Evolutionary conservation across 2,888 invertebrate species (phyloP).

Genomic region (Stegophylla sp.): DNA sequence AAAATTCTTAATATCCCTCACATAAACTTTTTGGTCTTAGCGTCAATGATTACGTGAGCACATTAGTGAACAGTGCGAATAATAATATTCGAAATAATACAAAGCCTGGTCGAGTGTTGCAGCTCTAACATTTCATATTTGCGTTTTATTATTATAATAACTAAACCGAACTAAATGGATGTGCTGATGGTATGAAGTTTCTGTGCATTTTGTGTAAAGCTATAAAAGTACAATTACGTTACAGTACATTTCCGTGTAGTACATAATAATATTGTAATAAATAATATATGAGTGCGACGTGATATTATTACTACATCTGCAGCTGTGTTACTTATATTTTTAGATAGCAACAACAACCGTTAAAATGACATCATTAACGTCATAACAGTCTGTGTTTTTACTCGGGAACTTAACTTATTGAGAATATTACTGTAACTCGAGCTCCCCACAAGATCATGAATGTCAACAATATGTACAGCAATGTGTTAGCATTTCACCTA

Average conservation of each 20-base stretch:
- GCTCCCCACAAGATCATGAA: background rate
- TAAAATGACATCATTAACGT: background rate
- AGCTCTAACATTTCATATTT: background rate
- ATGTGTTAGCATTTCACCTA: no score
- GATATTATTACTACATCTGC: background rate
- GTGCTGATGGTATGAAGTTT: constrained; percentile 15
- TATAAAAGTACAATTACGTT: constrained; percentile 7
- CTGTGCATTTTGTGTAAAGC: constrained; percentile 50
- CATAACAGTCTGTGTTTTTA: background rate
- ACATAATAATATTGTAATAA: background rate
- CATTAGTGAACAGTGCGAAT: background rate
- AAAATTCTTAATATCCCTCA: constrained; percentile 38
- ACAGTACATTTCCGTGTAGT: constrained; percentile 40
- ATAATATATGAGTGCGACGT: background rate
- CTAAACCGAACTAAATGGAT: constrained; percentile 36
- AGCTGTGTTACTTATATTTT: constrained; percentile 18
- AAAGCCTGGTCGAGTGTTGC: background rate
- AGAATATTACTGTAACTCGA: background rate
- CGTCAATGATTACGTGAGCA: constrained; percentile 1
- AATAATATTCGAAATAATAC: background rate
- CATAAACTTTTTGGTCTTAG: constrained; percentile 9
- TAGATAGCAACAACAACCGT: constrained; percentile 40
- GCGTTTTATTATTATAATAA: constrained; percentile 1
- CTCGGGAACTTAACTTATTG: background rate
- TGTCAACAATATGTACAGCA: background rate